A percentile compares a stretch with the other conserved stretches of the same genome.
phyloP scores from a whole-genome alignment of 92 coral and sea anemone genomes.

The Parazoanthus swiftii region DNA sequence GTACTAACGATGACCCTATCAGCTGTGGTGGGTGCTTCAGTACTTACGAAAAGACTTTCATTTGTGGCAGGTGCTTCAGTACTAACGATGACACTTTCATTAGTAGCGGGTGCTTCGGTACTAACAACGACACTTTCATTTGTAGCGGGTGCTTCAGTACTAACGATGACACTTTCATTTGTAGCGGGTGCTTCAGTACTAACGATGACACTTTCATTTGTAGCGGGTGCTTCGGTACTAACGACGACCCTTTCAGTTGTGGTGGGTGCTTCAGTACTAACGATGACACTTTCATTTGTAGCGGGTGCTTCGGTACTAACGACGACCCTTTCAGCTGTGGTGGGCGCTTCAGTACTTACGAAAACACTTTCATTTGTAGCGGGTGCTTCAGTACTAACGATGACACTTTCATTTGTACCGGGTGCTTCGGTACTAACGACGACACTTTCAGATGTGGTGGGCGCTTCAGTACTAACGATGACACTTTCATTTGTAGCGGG shows the following conservation, averaged over 20 bases:
- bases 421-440: background rate
- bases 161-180: background rate
- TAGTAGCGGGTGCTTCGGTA: background rate
- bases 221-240: background rate
- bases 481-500: background rate
- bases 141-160: background rate
- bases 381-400: background rate
- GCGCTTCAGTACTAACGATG: background rate
- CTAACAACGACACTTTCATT: background rate
- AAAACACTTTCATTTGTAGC: background rate
- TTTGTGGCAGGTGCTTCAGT: background rate
- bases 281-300: background rate
- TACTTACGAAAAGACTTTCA: background rate
- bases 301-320: background rate
- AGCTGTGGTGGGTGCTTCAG: background rate
- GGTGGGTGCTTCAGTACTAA: background rate
- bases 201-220: background rate
- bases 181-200: background rate
- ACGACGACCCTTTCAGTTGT: background rate
- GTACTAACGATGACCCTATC: background rate
- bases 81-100: background rate
- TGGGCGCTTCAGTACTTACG: background rate
- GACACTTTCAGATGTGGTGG: background rate
- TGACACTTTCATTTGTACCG: background rate
- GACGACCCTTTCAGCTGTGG: background rate